Evolutionary conservation across 2,113 vertebrate genomes (phyloP), one percentile per base, ranked within the genome.

Genomic region (Nannobrachium achirus): DNA sequence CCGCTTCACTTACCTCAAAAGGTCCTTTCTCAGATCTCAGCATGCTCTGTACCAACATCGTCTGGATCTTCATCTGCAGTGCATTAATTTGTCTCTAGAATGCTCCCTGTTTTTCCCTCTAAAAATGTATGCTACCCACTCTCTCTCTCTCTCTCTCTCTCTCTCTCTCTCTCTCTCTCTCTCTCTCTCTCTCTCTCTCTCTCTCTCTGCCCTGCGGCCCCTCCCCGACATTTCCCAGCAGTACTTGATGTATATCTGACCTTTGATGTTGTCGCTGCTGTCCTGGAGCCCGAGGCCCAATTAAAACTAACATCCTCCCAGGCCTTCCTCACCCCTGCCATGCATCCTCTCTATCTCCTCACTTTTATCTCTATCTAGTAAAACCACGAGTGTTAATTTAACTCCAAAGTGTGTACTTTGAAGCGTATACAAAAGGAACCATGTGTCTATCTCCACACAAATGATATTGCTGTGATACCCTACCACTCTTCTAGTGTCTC

Each of bases 171-270:
- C 46, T 16, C 13, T 7, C n/a, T 38, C 25, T 33, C 25, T 33
- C 14, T 25, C 10, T 48, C 44, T 19, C 38, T 19, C 62, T 53
- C 16, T 42, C 52, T 68, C 44, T 56, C 48, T 9, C 42, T 70
- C 51, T 25, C 40, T 46, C 58, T 42, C 57, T 71, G 55, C 65
- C 83, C 68, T 18, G 69, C 66, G 66, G 68, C 73, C 66, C 69
- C 78, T 78, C 67, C 76, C 42, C 50, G 80, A 86, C 90, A 90
- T 90, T 91, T 87, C 87, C 79, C 80, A 80, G 79, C 81, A 79
- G 70, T 56, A 60, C 83, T 88, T 93, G 91, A 93, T 92, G 87
- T 93, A 93, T 93, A 92, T 92, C 91, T 93, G 90, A 93, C 93
- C 93, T 93, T 93, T 93, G 89, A 92, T 92, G 91, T 89, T 89